Percentiles rank a stretch among this genome's conserved stretches.
Evolutionary conservation across 1,140 invertebrate genomes (phyloP).

Genomic region (Sycophaga agraensis): DNA sequence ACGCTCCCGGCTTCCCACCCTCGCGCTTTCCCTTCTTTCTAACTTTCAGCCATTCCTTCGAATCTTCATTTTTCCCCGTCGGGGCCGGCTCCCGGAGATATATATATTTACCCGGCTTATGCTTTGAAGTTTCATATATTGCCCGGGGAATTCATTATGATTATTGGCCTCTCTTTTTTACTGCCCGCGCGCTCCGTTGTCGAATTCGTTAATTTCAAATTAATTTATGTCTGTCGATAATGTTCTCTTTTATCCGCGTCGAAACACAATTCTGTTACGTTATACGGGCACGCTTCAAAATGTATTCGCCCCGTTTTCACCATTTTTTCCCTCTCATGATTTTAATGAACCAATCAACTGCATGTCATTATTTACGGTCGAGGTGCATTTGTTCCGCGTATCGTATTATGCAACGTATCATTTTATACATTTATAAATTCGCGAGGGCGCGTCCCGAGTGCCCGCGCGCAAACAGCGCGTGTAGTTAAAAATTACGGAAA

Average conservation of each 20-base stretch:
- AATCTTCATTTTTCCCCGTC: conserved; percentile 30
- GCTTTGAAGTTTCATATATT: too few species aligned
- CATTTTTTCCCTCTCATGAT: background rate
- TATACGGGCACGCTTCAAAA: background rate
- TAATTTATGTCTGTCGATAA: background rate
- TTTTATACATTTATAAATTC: too few species aligned
- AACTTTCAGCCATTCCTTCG: conserved; percentile 28
- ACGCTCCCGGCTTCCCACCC: conserved; percentile 2
- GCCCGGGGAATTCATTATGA: too few species aligned
- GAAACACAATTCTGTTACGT: background rate
- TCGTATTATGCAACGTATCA: too few species aligned
- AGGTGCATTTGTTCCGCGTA: too few species aligned
- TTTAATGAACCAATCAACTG: conserved; percentile 1
- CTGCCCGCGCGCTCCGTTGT: background rate
- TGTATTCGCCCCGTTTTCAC: background rate
- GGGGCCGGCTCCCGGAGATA: too few species aligned
- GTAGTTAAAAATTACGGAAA: too few species aligned
- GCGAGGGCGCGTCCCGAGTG: too few species aligned
- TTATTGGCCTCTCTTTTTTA: conserved; percentile 6
- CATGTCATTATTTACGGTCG: background rate
- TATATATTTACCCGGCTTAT: too few species aligned
- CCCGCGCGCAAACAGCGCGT: too few species aligned
- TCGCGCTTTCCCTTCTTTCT: background rate
- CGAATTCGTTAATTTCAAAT: background rate
- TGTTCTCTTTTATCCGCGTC: background rate